Evolutionary conservation across 2,888 invertebrate species (phyloP).

Genomic region (Heliothis peltigera): DNA sequence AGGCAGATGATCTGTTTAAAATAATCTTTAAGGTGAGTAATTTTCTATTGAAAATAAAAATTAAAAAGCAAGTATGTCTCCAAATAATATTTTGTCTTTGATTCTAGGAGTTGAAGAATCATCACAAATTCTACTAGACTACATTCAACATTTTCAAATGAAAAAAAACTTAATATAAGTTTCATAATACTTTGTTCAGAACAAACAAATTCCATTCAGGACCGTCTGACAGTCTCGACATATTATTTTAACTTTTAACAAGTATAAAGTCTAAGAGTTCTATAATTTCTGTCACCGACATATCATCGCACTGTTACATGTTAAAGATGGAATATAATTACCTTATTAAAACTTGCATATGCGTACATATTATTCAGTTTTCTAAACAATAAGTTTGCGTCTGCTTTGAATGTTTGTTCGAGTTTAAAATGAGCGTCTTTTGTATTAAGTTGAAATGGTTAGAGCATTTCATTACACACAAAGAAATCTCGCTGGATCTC

Average conservation of each 20-base stretch:
- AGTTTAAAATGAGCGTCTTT: constrained; percentile 40
- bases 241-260: constrained; percentile 6
- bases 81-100: too few relatives aligned
- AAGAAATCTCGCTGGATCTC: constrained; percentile 36
- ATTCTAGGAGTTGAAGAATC: too few relatives aligned
- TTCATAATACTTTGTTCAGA: background rate
- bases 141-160: too few relatives aligned
- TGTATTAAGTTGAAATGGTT: constrained; percentile 47
- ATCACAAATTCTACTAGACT: too few relatives aligned
- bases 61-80: too few relatives aligned
- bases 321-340: constrained; percentile 12
- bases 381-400: constrained; percentile 6
- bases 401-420: constrained; percentile 13
- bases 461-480: constrained; percentile 49
- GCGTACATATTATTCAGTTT: constrained; percentile 1
- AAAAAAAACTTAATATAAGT: constrained; percentile 1
- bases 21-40: too few relatives aligned
- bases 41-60: too few relatives aligned
- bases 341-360: constrained; percentile 33
- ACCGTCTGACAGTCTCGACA: background rate
- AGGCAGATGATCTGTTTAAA: too few relatives aligned
- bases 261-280: constrained; percentile 2
- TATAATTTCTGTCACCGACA: constrained; percentile 14
- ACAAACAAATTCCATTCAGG: background rate
- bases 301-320: constrained; percentile 3